Conservation (phyloP, 2,113 vertebrate species). For the Clarias magur region DNA sequence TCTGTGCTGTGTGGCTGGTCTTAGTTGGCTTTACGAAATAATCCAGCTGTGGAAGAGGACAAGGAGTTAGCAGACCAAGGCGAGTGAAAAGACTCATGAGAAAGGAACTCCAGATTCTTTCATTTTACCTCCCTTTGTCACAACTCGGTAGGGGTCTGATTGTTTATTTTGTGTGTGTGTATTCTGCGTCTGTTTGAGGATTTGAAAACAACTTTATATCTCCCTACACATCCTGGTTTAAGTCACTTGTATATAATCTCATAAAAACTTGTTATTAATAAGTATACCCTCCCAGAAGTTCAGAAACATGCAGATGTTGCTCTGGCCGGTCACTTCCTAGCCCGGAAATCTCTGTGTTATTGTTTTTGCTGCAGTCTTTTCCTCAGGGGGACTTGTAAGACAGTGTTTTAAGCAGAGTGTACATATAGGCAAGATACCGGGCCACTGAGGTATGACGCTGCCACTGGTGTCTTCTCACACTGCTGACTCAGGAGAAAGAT, state of each 20-base stretch:
- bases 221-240: conserved; percentile 9
- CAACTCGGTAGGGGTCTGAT: conserved; percentile 52
- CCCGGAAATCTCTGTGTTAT: neutral
- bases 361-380: neutral
- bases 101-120: conserved; percentile 36
- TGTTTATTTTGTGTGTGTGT: conserved; percentile 29
- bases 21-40: conserved; percentile 55
- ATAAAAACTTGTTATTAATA: neutral
- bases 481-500: conserved; percentile 73
- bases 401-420: conserved; percentile 18
- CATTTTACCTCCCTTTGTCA: conserved; percentile 65
- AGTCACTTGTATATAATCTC: neutral
- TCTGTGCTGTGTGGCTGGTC: conserved; percentile 51
- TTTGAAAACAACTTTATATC: conserved; percentile 6
- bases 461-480: conserved; percentile 45
- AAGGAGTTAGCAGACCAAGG: conserved; percentile 12
- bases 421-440: conserved; percentile 32
- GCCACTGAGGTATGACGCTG: conserved; percentile 30
- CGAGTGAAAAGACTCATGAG: conserved; percentile 15
- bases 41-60: conserved; percentile 56
- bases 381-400: neutral
- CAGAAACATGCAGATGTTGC: neutral
- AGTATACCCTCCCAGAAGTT: conserved; percentile 5
- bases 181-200: neutral
- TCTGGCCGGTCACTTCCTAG: neutral